These are phyloP conservation scores for Leptosomus discolor DNA, from an alignment of 2,113 vertebrate genomes.

Conservation along the genomic window DNA sequence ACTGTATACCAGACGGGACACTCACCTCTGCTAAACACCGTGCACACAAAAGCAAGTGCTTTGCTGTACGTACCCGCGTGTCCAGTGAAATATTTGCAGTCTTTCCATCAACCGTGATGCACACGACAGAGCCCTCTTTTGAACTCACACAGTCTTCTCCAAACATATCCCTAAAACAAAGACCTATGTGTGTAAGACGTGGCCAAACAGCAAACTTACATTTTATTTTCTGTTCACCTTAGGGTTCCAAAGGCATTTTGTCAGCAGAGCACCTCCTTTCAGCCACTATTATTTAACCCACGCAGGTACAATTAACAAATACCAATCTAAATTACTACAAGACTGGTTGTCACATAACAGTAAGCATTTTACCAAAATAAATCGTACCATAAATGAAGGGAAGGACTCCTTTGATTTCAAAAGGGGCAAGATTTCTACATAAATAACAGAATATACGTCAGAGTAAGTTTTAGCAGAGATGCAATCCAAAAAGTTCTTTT, in stretches of 20 bases:
- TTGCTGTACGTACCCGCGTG: conserved; percentile 80
- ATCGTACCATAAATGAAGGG: background rate
- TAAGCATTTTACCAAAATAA: background rate
- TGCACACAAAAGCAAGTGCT: background rate
- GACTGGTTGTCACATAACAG: background rate
- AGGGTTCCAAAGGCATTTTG: background rate
- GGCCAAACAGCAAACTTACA: background rate
- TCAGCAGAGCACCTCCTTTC: background rate
- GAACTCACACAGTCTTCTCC: conserved; percentile 88
- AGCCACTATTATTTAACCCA: background rate
- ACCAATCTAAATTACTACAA: background rate
- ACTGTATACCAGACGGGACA: background rate
- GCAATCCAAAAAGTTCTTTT: background rate
- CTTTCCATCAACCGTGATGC: conserved; percentile 86
- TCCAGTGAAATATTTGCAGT: conserved; percentile 83
- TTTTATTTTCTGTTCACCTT: background rate
- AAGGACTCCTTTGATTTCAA: background rate
- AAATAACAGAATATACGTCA: background rate
- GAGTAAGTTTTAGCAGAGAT: background rate
- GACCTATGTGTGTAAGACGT: background rate
- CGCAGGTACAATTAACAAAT: background rate
- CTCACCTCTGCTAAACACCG: background rate
- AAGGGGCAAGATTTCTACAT: background rate
- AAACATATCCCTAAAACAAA: conserved; percentile 87
- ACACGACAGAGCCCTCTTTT: conserved; percentile 76